phyloP scores from a whole-genome alignment of 2,797 vertebrate genomes.

The Alectoris magna region DNA sequence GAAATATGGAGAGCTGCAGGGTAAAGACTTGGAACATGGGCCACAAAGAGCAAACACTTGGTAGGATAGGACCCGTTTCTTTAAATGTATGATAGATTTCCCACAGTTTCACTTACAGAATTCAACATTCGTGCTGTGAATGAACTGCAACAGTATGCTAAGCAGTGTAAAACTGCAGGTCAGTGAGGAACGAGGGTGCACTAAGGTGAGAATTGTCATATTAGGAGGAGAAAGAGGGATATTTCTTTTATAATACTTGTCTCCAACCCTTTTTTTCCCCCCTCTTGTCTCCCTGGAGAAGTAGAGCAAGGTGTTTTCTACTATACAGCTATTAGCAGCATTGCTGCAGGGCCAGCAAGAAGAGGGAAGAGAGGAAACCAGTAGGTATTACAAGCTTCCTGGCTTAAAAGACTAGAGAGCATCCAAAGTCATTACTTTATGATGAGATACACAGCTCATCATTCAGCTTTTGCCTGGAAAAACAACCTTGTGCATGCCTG shows the following conservation, averaged over 20 bases:
- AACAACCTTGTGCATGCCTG: background rate
- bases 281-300: background rate
- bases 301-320: background rate
- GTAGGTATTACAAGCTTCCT: background rate
- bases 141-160: slow-evolving; percentile 21
- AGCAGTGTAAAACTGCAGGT: slow-evolving; percentile 27
- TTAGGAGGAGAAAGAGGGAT: slow-evolving; percentile 6
- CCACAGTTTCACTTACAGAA: slow-evolving; percentile 16
- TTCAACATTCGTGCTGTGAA: slow-evolving; percentile 39
- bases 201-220: background rate
- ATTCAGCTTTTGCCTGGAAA: background rate
- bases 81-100: slow-evolving; percentile 17
- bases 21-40: background rate
- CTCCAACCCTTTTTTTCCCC: background rate
- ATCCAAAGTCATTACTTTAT: background rate
- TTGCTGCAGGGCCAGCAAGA: slow-evolving; percentile 6
- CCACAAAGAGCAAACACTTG: background rate
- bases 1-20: background rate
- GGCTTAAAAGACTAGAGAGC: background rate
- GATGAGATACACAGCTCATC: background rate
- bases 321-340: background rate
- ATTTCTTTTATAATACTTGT: background rate
- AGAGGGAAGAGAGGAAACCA: background rate
- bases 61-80: background rate
- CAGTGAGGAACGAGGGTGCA: slow-evolving; percentile 16